Evolutionary conservation across 2,888 invertebrate species (phyloP), one percentile per base, ranked within the genome.

Genomic region (Rhorus exstirpatorius): DNA sequence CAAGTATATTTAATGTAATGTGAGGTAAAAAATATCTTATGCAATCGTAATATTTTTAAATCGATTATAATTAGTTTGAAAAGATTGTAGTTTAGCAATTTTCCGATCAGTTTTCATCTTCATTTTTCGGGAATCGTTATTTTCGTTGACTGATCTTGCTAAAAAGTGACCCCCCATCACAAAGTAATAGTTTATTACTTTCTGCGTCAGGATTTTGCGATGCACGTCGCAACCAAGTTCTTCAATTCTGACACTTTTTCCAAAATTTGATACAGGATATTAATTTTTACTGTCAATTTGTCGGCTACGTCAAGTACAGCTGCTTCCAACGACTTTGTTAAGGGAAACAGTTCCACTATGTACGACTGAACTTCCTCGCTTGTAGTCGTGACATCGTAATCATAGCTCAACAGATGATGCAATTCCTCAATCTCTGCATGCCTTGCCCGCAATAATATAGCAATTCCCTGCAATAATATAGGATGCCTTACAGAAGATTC

Each of bases 361-460:
- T 78, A 83, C 19, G 77, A 51, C 41, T 60, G 14, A 26, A 82
- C 65, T 21, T 38, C 41, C 31, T 82, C 77, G 6, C 31, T 31
- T 6, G 31, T 79, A 0, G 14, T 49, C 6, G 24, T 72, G 8
- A 70, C 71, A 53, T 75, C 70, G 55, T 82, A 82, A 55, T 79
- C 79, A 46, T 75, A 79, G 8, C 31, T 31, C 31, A 31, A 31
- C 31, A 31, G 31, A 31, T 31, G 31, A 31, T 31, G n/a, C n/a
- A n/a, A n/a, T n/a, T n/a, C n/a, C n/a, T n/a, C n/a, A n/a, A n/a
- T n/a, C n/a, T n/a, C n/a, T n/a, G n/a, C n/a, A n/a, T n/a, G n/a
- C n/a, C n/a, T n/a, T n/a, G n/a, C n/a, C n/a, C n/a, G n/a, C n/a
- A n/a, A n/a, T n/a, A n/a, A n/a, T n/a, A n/a, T n/a, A n/a, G n/a